Percentiles rank a stretch among this genome's conserved stretches.
Conservation (phyloP, 2,113 vertebrate species). For the Cranoglanis bouderius region DNA sequence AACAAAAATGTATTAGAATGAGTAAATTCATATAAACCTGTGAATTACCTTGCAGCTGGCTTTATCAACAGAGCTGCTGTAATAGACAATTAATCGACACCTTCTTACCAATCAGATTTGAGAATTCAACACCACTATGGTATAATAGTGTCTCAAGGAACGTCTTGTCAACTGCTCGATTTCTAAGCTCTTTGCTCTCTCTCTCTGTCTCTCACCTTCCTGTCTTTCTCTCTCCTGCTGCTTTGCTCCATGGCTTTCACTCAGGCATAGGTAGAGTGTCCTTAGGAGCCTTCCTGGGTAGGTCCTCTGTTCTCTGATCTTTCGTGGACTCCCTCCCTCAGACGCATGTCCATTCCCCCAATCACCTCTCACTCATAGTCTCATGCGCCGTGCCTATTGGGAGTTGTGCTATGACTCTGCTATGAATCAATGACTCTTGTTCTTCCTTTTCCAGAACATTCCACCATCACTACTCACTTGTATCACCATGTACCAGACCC, state of each 20-base stretch:
- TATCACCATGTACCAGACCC: background rate
- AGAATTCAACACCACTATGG: background rate
- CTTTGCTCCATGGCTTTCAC: slow-evolving; percentile 54
- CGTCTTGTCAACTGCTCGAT: background rate
- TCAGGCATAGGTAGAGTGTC: slow-evolving; percentile 90
- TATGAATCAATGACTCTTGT: slow-evolving; percentile 24
- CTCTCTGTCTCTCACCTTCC: background rate
- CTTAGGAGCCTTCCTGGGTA: slow-evolving; percentile 91
- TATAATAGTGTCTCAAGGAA: background rate
- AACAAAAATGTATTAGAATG: background rate
- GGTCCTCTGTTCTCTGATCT: slow-evolving; percentile 66
- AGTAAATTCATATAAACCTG: background rate
- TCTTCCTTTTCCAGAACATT: slow-evolving; percentile 41
- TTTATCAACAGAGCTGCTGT: background rate
- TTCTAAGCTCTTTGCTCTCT: background rate
- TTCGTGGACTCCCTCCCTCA: background rate
- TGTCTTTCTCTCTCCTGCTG: slow-evolving; percentile 47
- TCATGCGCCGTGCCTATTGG: background rate
- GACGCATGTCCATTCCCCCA: background rate
- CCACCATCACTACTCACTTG: slow-evolving; percentile 18
- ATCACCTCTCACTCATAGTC: background rate
- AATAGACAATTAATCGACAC: background rate
- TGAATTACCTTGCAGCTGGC: background rate
- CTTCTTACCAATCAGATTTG: background rate
- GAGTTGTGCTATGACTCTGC: slow-evolving; percentile 17